phyloP scores from a whole-genome alignment of 2,888 invertebrate genomes.

The Cryptocephalus primarius region DNA sequence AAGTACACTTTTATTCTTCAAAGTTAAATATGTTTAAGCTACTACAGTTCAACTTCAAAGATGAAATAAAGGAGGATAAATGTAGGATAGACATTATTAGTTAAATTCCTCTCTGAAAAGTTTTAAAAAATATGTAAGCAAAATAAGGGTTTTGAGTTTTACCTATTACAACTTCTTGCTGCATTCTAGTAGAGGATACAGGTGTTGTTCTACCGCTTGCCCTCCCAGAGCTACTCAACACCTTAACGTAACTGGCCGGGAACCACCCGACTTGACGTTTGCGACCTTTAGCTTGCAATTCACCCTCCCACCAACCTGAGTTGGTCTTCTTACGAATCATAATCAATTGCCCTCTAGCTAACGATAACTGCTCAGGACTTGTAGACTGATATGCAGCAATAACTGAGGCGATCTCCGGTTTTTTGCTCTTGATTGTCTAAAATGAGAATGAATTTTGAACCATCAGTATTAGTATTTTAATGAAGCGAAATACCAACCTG shows the following conservation, averaged over 20 bases:
- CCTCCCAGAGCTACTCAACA: conserved; percentile 55
- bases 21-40: no score
- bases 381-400: conserved; percentile 87
- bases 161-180: conserved; percentile 40
- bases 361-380: conserved; percentile 81
- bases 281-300: conserved; percentile 83
- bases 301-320: conserved; percentile 99
- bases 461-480: no score
- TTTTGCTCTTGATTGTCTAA: conserved; percentile 54
- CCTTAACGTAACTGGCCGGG: conserved; percentile 94
- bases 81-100: no score
- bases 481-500: conserved; percentile 23
- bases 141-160: conserved; percentile 1
- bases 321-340: conserved; percentile 95
- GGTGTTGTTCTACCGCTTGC: conserved; percentile 65
- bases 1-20: background rate
- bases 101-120: no score
- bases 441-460: no score
- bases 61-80: no score
- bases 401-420: conserved; percentile 88
- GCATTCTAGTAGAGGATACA: conserved; percentile 57
- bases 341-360: conserved; percentile 84
- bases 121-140: no score
- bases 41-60: no score
- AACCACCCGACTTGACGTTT: conserved; percentile 97